Conservation (phyloP, 2,888 invertebrate genomes). For the Brachycybe producta region DNA sequence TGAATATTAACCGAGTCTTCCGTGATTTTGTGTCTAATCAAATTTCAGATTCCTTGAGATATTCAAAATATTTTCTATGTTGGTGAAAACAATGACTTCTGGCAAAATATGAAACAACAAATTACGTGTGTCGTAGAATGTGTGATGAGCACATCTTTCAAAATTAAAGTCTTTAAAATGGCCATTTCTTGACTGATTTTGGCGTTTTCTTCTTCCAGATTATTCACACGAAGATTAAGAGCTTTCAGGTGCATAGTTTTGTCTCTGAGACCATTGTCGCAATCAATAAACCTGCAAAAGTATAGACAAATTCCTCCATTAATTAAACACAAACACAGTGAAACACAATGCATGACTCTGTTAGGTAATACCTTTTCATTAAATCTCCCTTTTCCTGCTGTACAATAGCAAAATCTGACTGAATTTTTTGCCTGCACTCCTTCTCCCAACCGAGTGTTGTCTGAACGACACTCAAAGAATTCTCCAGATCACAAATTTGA, state of each 20-base stretch:
- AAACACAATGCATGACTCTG: neutral
- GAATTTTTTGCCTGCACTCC: slow-evolving; percentile 16
- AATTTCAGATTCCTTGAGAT: too few species aligned
- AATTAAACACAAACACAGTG: neutral
- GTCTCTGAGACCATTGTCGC: slow-evolving; percentile 9
- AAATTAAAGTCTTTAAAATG: slow-evolving; percentile 5
- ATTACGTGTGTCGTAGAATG: too few species aligned
- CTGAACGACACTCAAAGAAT: neutral
- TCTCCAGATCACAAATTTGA: slow-evolving; percentile 13
- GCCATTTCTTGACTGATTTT: slow-evolving; percentile 12
- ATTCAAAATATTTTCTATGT: too few species aligned
- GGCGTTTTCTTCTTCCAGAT: slow-evolving; percentile 11
- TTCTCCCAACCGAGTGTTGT: slow-evolving; percentile 14
- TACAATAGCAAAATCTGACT: slow-evolving; percentile 14
- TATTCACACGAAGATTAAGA: slow-evolving; percentile 8
- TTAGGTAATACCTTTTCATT: slow-evolving; percentile 9
- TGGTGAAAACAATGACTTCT: too few species aligned
- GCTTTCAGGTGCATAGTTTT: slow-evolving; percentile 13
- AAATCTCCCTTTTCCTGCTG: slow-evolving; percentile 16
- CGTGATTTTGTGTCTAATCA: too few species aligned
- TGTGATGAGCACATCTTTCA: too few species aligned
- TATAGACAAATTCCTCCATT: neutral
- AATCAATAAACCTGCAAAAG: slow-evolving; percentile 3
- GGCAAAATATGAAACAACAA: too few species aligned
- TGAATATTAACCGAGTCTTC: too few species aligned